A percentile compares a stretch with the other conserved stretches of the same genome.
phyloP scores from a whole-genome alignment of 2,888 invertebrate species.

The Epinotia ramella region DNA sequence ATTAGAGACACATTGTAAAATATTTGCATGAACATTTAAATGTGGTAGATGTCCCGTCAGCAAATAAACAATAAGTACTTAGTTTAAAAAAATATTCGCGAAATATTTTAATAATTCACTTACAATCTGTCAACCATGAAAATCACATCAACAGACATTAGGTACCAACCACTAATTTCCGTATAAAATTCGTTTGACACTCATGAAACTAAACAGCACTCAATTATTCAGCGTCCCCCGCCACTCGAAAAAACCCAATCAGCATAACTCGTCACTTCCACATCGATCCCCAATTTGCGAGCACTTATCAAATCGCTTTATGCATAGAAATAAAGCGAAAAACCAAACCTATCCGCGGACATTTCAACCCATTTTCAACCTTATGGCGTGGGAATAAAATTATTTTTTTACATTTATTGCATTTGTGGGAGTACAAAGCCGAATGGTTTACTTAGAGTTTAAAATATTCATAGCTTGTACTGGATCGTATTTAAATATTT shows the following conservation, averaged over 20 bases:
- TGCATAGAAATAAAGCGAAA: constrained; percentile 77
- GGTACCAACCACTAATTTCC: constrained; percentile 15
- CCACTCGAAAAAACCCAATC: constrained; percentile 84
- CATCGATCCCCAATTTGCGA: constrained; percentile 82
- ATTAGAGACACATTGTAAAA: neutral
- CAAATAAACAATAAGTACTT: neutral
- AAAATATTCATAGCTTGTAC: constrained; percentile 87
- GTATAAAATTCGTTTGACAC: constrained; percentile 57
- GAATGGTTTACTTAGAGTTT: constrained; percentile 84
- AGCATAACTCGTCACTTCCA: constrained; percentile 84
- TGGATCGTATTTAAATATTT: constrained; percentile 87
- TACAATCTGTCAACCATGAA: constrained; percentile 8
- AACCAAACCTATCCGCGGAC: constrained; percentile 58
- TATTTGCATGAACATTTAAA: neutral
- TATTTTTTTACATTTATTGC: constrained; percentile 66
- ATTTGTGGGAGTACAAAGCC: constrained; percentile 72
- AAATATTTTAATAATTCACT: neutral
- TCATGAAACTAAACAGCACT: constrained; percentile 75
- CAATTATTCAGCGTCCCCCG: constrained; percentile 81
- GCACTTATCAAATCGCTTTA: constrained; percentile 82
- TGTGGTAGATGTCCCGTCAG: neutral
- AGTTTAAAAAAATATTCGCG: no score
- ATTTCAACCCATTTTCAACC: constrained; percentile 62
- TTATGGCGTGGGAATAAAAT: constrained; percentile 64
- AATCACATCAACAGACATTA: constrained; percentile 28